Evolutionary conservation across 2,888 invertebrate genomes (phyloP), one percentile per base, ranked within the genome.

Genomic region (Mongoloraphidia duomilia): DNA sequence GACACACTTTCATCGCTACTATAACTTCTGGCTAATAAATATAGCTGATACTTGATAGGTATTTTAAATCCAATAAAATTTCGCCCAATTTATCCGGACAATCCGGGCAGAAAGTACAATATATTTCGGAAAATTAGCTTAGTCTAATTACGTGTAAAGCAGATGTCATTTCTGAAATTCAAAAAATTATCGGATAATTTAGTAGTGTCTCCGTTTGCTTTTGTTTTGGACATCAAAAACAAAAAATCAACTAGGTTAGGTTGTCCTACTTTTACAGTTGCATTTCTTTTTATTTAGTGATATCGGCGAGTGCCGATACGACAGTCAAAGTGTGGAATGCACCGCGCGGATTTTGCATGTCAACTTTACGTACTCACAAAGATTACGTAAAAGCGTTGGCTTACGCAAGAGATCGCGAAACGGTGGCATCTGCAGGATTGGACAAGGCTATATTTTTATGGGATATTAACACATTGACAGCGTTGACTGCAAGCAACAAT

Each of bases 291-390:
- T 47, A 13, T 75, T 17, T 66, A 91, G 90, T 98, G 59, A 97
- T 99, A 65, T 97, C 97, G 53, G 97, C 97, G 6, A 97, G 97
- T 62, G 95, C 95, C 54, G 98, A 99, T 68, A 96, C 97, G 14
- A 98, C 98, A 41, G 96, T 98, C 0, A 98, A 98, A 71, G 95
- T 98, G 52, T 98, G 98, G 98, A 98, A 97, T 70, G 95, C 97
- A 12, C 92, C 95, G 57, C 97, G 96, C 74, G 96, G 97, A 9
- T 96, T 95, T 64, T 98, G 97, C 65, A 95, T 98, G 95, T 97
- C 96, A 0, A 98, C 97, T 2, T 72, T 98, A 56, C 76, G 97
- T 52, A 97, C 96, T 43, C 97, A 98, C 67, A 93, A 94, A 68
- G 98, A 98, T 66, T 98, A 98, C 70, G 98, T 98, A 9, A 90